Evolutionary conservation across 2,888 invertebrate species (phyloP), one percentile per base, ranked within the genome.

Genomic region (Himalopsyche anomala): DNA sequence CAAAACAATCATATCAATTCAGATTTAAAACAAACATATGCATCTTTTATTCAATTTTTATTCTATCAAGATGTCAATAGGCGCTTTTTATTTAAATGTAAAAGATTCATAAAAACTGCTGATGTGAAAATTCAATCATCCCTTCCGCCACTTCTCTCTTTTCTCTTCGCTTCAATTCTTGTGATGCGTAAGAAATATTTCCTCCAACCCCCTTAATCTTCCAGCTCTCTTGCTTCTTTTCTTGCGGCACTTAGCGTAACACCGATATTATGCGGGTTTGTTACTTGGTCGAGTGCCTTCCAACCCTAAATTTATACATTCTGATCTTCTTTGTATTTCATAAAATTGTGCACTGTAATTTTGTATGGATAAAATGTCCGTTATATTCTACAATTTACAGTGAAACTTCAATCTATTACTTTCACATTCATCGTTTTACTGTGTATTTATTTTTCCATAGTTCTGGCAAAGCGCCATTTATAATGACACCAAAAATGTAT

Each of bases 121-220:
- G 62, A 62, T 62, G 62, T 62, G 62, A 62, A 62, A 62, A 62
- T 62, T 62, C 62, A 62, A 62, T 62, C 62, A 62, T 62, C 62
- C 62, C 62, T 62, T 62, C 62, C 62, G 62, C 62, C 62, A 62
- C 62, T 62, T 62, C 62, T 62, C 28, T 62, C 56, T 62, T 62
- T 62, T 62, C 62, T 62, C 62, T 62, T 62, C 62, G 19, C 62
- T 62, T 62, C 62, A 62, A 62, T 62, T 62, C 62, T 62, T 19
- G 62, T 62, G 62, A 62, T 62, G 62, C 62, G 62, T 62, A 62
- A 62, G 62, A 62, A 62, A 62, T 62, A 62, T 62, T 62, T 62
- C 11, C 62, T 19, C 62, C n/a, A 56, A 15, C 19, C 62, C 19
- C 62, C 62, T 28, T 19, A 62, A 62, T 62, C 62, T 62, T 62